Evolutionary conservation across 2,113 vertebrate genomes (phyloP).

Genomic region (Lasiurus borealis): DNA sequence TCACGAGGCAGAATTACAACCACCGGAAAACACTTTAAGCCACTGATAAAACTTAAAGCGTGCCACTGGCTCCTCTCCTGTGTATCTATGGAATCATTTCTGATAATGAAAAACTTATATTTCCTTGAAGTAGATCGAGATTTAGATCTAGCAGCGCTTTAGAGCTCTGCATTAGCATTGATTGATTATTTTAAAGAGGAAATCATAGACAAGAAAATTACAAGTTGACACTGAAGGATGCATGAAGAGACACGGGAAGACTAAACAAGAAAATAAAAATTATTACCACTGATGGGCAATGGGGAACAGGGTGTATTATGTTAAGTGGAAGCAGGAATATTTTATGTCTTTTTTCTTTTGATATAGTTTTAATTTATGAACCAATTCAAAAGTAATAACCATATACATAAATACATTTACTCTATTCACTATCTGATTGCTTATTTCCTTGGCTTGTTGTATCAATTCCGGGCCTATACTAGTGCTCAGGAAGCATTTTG

Average conservation of each 20-base stretch:
- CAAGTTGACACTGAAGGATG: neutral
- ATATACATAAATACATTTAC: neutral
- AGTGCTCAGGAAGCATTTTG: neutral
- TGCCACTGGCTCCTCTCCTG: rapidly evolving
- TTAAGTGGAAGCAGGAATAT: neutral
- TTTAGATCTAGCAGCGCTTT: constrained; percentile 35
- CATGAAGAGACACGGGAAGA: neutral
- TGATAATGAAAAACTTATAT: neutral
- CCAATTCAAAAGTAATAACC: neutral
- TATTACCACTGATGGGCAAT: neutral
- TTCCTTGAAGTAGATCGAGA: constrained; percentile 30
- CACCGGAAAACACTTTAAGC: neutral
- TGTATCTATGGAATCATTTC: neutral
- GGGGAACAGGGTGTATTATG: neutral
- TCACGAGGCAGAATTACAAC: neutral
- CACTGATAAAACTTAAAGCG: neutral
- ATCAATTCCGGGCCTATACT: neutral
- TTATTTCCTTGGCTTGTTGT: neutral
- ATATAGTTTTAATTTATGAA: constrained; percentile 4
- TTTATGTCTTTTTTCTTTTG: neutral
- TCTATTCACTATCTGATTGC: neutral
- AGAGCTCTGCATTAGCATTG: neutral
- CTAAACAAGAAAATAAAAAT: constrained; percentile 19
- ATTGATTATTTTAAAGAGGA: constrained; percentile 46
- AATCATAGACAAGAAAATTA: constrained; percentile 47